Evolutionary conservation across 2,113 vertebrate genomes (phyloP), one percentile per base, ranked within the genome.

Genomic region (Salminus brasiliensis): DNA sequence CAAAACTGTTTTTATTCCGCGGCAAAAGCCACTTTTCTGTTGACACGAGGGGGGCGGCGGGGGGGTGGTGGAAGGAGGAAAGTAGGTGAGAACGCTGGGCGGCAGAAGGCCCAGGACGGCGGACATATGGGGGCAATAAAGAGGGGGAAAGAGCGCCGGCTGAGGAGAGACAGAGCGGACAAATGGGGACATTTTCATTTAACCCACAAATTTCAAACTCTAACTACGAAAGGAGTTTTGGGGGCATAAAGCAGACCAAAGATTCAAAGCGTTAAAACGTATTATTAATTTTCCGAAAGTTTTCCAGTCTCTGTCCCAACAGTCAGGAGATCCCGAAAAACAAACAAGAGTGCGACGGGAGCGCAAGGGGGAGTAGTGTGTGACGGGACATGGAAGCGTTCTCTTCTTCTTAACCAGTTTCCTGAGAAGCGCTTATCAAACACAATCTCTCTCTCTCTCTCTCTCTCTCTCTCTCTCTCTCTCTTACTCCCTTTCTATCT

Each of bases 1-100:
- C 83, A 86, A 88, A 88, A 85, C 41, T 25, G 57, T n/a, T n/a
- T n/a, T n/a, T n/a, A n/a, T n/a, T n/a, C 60, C 67, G 66, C 45
- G 79, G 87, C 74, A 78, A 83, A 89, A 47, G 45, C 7, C 7
- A 87, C 87, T 82, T 84, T 85, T 80, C 76, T 90, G 88, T 91
- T 89, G 90, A 90, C 85, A 85, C 80, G 83, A 80, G 21, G 59
- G 53, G 80, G 83, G 82, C 15, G 15, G 39, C 10, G 39, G 4
- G 39, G 4, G 39, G 4, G 39, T 41, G 39, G 39, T 41, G 39
- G 39, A 10, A 10, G 39, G 39, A 41, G 39, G 39, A 5, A 3
- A 21, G 52, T 55, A 85, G 81, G 89, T 89, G 90, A 80, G 76
- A 85, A 81, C 84, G 86, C 86, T 88, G 49, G 29, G 52, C 1